These are phyloP conservation scores for Seriola aureovittata DNA, from an alignment of 2,113 vertebrate genomes.

Conservation along the genomic window DNA sequence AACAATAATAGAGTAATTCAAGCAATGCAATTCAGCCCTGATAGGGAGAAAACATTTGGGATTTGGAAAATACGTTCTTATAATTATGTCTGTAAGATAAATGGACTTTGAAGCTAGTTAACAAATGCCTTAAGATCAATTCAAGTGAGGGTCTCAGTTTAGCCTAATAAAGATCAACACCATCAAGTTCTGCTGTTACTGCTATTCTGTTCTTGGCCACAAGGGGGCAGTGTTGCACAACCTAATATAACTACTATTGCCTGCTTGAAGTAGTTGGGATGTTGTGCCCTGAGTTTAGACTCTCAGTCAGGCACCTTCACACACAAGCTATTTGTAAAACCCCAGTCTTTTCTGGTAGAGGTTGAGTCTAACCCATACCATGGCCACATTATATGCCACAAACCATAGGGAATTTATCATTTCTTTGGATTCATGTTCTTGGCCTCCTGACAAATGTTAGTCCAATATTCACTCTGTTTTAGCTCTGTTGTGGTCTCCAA, in stretches of 20 bases:
- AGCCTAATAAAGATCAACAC: background rate
- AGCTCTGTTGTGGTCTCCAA: background rate
- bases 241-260: background rate
- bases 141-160: background rate
- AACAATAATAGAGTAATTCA: slow-evolving; percentile 40
- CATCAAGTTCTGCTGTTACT: background rate
- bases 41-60: slow-evolving; percentile 8
- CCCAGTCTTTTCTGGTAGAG: background rate
- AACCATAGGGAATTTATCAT: too few relatives aligned
- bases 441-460: background rate
- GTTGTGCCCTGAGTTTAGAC: background rate
- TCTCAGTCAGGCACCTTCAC: background rate
- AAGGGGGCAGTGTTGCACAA: slow-evolving; percentile 51
- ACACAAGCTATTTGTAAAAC: background rate
- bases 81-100: background rate
- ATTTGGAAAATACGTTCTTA: background rate
- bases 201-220: slow-evolving; percentile 44
- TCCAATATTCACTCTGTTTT: background rate
- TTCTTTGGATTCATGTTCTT: background rate
- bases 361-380: background rate
- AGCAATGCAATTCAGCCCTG: slow-evolving; percentile 40
- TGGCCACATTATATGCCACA: background rate
- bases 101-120: background rate
- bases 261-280: background rate
- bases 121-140: background rate